These are phyloP conservation scores for Aeoliscus strigatus DNA, from an alignment of 2,797 vertebrate species.

Conservation along the genomic window DNA sequence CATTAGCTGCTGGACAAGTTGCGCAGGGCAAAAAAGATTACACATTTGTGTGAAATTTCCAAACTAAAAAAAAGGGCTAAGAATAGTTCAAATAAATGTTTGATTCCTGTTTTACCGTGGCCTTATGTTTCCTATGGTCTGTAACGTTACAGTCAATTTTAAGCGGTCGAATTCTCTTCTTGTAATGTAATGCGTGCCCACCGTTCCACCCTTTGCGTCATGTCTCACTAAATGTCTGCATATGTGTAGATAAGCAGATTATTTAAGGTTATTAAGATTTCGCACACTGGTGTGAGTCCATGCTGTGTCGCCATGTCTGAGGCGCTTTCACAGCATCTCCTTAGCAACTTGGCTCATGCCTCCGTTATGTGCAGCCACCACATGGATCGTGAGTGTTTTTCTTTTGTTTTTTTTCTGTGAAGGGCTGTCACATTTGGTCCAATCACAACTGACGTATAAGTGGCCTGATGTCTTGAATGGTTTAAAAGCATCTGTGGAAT, in stretches of 20 bases:
- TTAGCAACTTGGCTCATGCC: constrained; percentile 39
- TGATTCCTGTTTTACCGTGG: too few species aligned
- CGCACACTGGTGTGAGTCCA: constrained; percentile 49
- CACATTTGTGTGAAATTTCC: too few species aligned
- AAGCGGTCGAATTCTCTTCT: too few species aligned
- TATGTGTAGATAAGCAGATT: constrained; percentile 72
- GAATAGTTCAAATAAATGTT: too few species aligned
- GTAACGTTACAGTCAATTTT: too few species aligned
- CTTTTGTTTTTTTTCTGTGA: constrained; percentile 40
- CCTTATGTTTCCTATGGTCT: too few species aligned
- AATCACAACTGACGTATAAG: constrained; percentile 23
- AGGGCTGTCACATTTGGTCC: constrained; percentile 33
- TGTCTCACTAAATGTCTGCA: not conserved
- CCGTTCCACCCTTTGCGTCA: constrained; percentile 1
- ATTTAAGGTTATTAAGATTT: constrained; percentile 74
- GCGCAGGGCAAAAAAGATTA: too few species aligned
- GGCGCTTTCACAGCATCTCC: constrained; percentile 34
- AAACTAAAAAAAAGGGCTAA: too few species aligned
- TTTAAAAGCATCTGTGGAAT: too few species aligned
- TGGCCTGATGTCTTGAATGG: too few species aligned
- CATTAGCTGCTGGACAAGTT: too few species aligned
- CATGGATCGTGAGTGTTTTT: constrained; percentile 39
- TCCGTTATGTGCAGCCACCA: constrained; percentile 37
- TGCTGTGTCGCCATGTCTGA: constrained; percentile 21
- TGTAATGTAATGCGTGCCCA: constrained; percentile 4